Evolutionary conservation across 1,140 invertebrate genomes (phyloP).

Genomic region (Lepidurus couesii): DNA sequence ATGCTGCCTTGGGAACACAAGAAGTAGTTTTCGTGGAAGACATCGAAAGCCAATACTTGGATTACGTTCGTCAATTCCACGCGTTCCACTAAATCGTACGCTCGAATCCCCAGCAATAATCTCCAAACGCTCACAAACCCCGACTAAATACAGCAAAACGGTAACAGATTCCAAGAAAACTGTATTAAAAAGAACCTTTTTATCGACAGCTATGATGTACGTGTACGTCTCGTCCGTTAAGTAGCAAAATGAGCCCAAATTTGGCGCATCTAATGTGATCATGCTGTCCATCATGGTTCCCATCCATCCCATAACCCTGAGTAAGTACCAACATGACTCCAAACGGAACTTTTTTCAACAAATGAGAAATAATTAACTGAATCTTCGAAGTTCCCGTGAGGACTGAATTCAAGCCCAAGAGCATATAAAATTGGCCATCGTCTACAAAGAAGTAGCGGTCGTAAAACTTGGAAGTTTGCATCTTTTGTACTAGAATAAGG

Average conservation of each 20-base stretch:
- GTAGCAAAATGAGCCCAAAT: slow-evolving; percentile 1
- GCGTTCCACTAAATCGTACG: neutral
- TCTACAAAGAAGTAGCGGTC: neutral
- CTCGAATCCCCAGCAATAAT: neutral
- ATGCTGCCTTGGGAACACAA: slow-evolving; percentile 4
- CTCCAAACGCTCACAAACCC: neutral
- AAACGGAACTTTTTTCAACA: neutral
- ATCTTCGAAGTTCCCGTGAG: neutral
- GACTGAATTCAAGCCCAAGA: neutral
- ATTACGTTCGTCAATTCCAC: neutral
- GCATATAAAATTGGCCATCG: neutral
- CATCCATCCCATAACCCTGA: neutral
- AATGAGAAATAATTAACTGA: neutral
- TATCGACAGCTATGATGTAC: neutral
- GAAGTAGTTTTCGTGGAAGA: neutral
- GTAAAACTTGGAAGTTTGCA: neutral
- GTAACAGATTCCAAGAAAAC: neutral
- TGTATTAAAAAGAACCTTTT: neutral
- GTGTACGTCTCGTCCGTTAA: neutral
- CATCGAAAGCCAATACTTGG: neutral
- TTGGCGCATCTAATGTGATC: slow-evolving; percentile 5
- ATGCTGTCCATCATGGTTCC: neutral
- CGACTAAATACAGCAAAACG: neutral
- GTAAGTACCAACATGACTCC: neutral
- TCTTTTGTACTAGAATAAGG: neutral